Base-by-base conservation (phyloP, 2,888 invertebrate species). In the Sarcophaga variegata region DNA sequence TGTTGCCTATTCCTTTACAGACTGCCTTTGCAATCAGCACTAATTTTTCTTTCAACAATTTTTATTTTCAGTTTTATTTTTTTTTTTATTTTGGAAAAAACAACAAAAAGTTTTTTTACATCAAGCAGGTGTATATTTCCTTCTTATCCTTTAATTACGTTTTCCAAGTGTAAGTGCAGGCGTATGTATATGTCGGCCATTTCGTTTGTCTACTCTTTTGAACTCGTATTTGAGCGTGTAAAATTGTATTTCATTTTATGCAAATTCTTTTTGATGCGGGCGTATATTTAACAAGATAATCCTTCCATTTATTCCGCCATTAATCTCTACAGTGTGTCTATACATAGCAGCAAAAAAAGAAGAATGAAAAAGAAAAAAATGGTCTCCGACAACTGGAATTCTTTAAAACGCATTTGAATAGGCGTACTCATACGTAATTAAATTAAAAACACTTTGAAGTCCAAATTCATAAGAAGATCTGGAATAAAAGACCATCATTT, bases 231-330 rank as follows among this genome's bases (percentile, higher is more conserved):
- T 22, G 37, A 60, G 27, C 49, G 62, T 70, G 62, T 70, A 27
- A 71, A 79, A 76, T 79, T 80, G 62, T 77, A 80, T 22, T 83
- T 67, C 76, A 83, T n/a, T 86, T 77, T 80, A 80, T 76, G 83
- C 69, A 60, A 79, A 83, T 83, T 83, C 70, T 70, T 79, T 82
- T 70, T 67, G 54, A 86, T 83, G 72, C 86, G 86, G 86, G 86
- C 76, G 82, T 70, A 14, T 77, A 71, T 77, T 84, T 76, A 76
- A 80, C 84, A 84, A 76, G 49, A 84, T 84, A 80, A 85, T 80
- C 81, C 84, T 71, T 85, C 45, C 80, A 85, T 81, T 85, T 72
- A 67, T 45, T 47, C 66, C 63, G 49, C n/a, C 71, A 80, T 66
- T 76, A 66, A 80, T 76, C 64, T 76, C 64, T 76, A 45, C 22